Evolutionary conservation across 2,113 vertebrate species (phyloP), one percentile per base, ranked within the genome.

Genomic region (Hippoglossus stenolepis): DNA sequence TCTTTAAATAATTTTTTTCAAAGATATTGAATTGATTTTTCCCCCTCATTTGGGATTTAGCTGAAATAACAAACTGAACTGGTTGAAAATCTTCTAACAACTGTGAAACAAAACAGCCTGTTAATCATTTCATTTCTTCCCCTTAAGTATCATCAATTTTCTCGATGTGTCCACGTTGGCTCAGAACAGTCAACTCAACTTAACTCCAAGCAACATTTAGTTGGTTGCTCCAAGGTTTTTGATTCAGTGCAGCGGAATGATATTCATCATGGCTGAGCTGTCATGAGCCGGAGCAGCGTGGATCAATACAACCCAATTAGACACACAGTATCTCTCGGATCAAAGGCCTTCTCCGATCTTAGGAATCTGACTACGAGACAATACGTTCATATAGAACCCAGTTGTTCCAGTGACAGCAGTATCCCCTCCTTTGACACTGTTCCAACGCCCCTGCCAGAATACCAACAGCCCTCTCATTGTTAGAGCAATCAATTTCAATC

Each of bases 401-500:
- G 84, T 87, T 88, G 90, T 85, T 89, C 77, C 56, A 54, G 78
- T 90, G 91, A 89, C 87, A 90, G 87, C 77, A 31, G 77, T 53
- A 85, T 82, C 80, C 73, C 61, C 70, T 85, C 80, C 75, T 74
- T 65, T 91, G 86, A 90, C 79, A 83, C 80, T 57, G 66, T 62
- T 66, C 57, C 58, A 49, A 70, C 13, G 49, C 68, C 66, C 21
- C 73, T 38, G 73, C 79, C 66, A 74, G 90, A 87, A 91, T 89
- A 89, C 75, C 85, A 91, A 89, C 77, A 82, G 84, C 65, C 28
- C 40, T 84, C 78, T 89, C 78, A 88, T 90, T 92, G 87, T 93
- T 92, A 89, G 66, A 28, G 75, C 90, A 91, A 94, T 94, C 92
- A 91, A 94, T 94, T 92, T 85, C 86, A 90, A 90, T 93, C 87